A percentile compares a stretch with the other conserved stretches of the same genome.
phyloP scores from a whole-genome alignment of 2,888 invertebrate species.

The Lomographa bimaculata region DNA sequence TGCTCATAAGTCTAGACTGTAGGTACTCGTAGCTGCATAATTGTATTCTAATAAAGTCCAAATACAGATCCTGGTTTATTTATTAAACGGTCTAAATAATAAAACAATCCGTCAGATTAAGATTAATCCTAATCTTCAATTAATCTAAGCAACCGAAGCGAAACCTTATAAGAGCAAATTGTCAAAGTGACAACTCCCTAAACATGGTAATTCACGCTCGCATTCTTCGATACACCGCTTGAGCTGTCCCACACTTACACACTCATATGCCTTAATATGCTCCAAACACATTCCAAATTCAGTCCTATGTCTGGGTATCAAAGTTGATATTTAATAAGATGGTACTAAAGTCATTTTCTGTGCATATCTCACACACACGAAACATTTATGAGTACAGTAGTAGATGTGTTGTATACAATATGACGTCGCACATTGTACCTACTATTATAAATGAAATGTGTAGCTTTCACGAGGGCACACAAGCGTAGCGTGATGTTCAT shows the following conservation, averaged over 20 bases:
- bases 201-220: slow-evolving; percentile 80
- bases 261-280: slow-evolving; percentile 64
- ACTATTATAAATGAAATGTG: slow-evolving; percentile 81
- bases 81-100: too few species aligned
- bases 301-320: slow-evolving; percentile 27
- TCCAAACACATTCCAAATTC: slow-evolving; percentile 30
- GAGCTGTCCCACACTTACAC: slow-evolving; percentile 68
- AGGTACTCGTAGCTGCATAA: too few species aligned
- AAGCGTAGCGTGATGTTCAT: slow-evolving; percentile 59
- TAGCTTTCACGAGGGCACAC: slow-evolving; percentile 81
- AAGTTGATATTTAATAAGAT: slow-evolving; percentile 36
- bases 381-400: slow-evolving; percentile 70
- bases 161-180: slow-evolving; percentile 71
- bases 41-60: too few species aligned
- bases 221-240: slow-evolving; percentile 79
- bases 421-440: slow-evolving; percentile 77
- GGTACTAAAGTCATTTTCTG: slow-evolving; percentile 41
- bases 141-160: slow-evolving; percentile 46
- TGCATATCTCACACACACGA: slow-evolving; percentile 59
- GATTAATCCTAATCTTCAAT: slow-evolving; percentile 35
- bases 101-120: slow-evolving; percentile 12
- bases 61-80: too few species aligned
- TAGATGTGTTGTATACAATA: slow-evolving; percentile 72
- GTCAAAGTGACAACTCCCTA: slow-evolving; percentile 78
- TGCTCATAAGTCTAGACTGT: too few species aligned